Evolutionary conservation across 2,888 invertebrate genomes (phyloP).

Genomic region (Synergus gifuensis): DNA sequence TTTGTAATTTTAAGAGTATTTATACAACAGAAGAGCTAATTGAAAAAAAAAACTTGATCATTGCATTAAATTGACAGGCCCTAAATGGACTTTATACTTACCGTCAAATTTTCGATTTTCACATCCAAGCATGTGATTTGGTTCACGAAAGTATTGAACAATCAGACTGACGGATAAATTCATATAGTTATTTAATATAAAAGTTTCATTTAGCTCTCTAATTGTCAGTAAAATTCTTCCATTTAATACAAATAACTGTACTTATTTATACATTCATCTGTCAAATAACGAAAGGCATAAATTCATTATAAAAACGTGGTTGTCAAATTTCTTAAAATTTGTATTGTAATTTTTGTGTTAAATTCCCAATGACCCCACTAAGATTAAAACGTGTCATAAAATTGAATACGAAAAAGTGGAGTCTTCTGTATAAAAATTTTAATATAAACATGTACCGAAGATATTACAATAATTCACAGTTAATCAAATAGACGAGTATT

Average conservation of each 20-base stretch:
- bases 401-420: constrained; percentile 8
- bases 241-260: constrained; percentile 28
- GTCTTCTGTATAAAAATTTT: constrained; percentile 38
- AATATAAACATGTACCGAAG: constrained; percentile 45
- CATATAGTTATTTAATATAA: background rate
- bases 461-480: constrained; percentile 42
- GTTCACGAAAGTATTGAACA: background rate
- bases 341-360: background rate
- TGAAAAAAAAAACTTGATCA: constrained; percentile 3
- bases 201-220: constrained; percentile 19
- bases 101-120: background rate
- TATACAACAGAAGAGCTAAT: background rate
- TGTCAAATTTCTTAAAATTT: background rate
- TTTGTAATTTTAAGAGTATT: constrained; percentile 11
- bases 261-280: constrained; percentile 20
- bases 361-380: background rate
- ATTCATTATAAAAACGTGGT: constrained; percentile 1
- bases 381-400: background rate
- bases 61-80: background rate
- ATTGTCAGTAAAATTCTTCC: constrained; percentile 16
- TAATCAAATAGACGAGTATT: constrained; percentile 10
- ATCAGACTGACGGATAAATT: background rate
- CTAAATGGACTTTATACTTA: constrained; percentile 10
- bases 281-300: constrained; percentile 17
- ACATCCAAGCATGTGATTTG: background rate